Evolutionary conservation across 2,888 invertebrate genomes (phyloP), one percentile per base, ranked within the genome.

Genomic region (Drosophila austrosaltans): DNA sequence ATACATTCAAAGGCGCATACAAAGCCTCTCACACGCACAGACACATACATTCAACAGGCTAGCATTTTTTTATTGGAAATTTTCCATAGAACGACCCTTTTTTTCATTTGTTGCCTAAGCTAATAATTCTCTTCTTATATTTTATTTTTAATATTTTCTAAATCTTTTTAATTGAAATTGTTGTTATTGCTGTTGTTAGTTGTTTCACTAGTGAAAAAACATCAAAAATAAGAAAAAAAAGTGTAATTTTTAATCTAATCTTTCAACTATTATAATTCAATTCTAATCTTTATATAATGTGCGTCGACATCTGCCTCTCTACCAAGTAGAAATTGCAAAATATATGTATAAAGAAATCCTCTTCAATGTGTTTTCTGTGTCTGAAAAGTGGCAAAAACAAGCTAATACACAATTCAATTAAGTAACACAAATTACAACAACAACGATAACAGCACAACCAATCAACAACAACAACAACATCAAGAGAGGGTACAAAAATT

Each of bases 51-150:
- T 71, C 36, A 30, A 72, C 53, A 54, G 70, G 63, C 63, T 69
- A 57, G 69, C 63, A 69, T 48, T 48, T 48, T 48, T 68, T 60
- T 64, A 73, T 81, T 86, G 86, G 81, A 84, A 85, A 85, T 85
- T 85, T 79, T 79, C 85, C 79, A 86, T 77, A 81, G 74, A 81
- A 69, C 67, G 77, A 78, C 48, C 53, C 42, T 64, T 61, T 63
- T 72, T 64, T 61, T 63, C 72, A 56, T 72, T 67, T 61, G 53
- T 69, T 65, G 58, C 57, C 61, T 32, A 58, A 63, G 63, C 68
- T 53, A 75, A 77, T 75, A 60, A 71, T 63, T 65, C 36, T 65
- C 36, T 8, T 22, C 22, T 22, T 48, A 10, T 48, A 7, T 8
- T 20, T 48, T 48, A 10, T 48, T 48, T 16, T 48, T 10, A 8